These are phyloP conservation scores for Pongo abelii DNA, from an alignment of 2,113 vertebrate genomes.

Conservation along the genomic window DNA sequence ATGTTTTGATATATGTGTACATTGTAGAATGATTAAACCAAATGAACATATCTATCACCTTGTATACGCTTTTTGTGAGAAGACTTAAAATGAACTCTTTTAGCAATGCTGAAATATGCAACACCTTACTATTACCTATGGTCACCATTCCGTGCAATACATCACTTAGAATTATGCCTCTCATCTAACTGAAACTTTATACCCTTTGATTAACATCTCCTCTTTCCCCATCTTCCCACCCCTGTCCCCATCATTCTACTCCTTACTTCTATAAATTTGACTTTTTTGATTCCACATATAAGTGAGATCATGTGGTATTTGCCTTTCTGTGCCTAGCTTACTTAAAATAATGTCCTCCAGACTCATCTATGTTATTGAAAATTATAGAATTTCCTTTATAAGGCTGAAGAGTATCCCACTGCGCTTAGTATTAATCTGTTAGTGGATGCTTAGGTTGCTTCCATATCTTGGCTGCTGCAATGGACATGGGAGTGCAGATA, in stretches of 20 bases:
- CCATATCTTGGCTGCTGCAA: background rate
- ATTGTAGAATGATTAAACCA: background rate
- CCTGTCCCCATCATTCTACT: no score
- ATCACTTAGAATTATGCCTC: background rate
- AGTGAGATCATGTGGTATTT: background rate
- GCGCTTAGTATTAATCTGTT: background rate
- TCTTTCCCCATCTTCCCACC: background rate
- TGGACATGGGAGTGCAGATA: no score
- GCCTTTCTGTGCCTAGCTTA: background rate
- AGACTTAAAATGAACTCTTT: background rate
- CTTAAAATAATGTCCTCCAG: background rate
- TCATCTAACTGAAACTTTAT: background rate
- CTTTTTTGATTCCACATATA: background rate
- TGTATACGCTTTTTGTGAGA: background rate
- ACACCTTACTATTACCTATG: background rate
- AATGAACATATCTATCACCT: background rate
- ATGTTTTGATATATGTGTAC: background rate
- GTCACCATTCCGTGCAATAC: background rate
- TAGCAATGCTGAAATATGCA: background rate
- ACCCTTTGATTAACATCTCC: background rate
- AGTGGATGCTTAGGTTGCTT: background rate
- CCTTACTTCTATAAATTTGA: background rate
- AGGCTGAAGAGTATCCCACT: background rate
- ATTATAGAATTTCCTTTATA: background rate
- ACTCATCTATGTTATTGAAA: background rate